Evolutionary conservation across 2,113 vertebrate genomes (phyloP).

Genomic region (Psittacara wagleri): DNA sequence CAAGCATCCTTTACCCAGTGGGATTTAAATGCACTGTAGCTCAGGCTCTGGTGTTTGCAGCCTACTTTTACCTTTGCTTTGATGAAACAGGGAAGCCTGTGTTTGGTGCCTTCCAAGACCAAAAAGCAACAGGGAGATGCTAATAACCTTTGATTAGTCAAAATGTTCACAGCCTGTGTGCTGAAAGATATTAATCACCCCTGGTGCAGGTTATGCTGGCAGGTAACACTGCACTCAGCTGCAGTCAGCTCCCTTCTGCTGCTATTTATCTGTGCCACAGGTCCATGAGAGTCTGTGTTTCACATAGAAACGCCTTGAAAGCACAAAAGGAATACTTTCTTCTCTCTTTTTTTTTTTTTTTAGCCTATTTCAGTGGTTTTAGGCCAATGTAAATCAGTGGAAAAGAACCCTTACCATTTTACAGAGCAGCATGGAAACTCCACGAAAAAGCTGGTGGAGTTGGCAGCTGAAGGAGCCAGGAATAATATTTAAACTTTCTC

Average conservation of each 20-base stretch:
- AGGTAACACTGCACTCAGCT: not conserved
- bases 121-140: not conserved
- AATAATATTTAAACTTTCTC: constrained; percentile 43
- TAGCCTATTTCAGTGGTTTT: not conserved
- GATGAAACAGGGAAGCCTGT: not conserved
- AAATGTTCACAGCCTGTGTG: not conserved
- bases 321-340: not conserved
- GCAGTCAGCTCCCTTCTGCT: not conserved
- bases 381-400: not conserved
- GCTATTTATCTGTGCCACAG: not conserved
- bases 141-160: not conserved
- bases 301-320: not conserved
- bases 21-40: not conserved
- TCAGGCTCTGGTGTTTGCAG: not conserved
- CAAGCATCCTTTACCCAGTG: too few species aligned
- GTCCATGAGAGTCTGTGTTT: not conserved
- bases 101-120: not conserved
- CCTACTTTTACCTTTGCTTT: not conserved
- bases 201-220: not conserved
- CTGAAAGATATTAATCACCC: not conserved
- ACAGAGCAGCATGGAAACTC: not conserved
- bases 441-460: not conserved
- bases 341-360: not conserved
- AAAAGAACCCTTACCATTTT: not conserved
- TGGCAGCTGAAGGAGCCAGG: not conserved